Base-by-base conservation (phyloP, 2,797 vertebrate species). In the Scarus forsteni region DNA sequence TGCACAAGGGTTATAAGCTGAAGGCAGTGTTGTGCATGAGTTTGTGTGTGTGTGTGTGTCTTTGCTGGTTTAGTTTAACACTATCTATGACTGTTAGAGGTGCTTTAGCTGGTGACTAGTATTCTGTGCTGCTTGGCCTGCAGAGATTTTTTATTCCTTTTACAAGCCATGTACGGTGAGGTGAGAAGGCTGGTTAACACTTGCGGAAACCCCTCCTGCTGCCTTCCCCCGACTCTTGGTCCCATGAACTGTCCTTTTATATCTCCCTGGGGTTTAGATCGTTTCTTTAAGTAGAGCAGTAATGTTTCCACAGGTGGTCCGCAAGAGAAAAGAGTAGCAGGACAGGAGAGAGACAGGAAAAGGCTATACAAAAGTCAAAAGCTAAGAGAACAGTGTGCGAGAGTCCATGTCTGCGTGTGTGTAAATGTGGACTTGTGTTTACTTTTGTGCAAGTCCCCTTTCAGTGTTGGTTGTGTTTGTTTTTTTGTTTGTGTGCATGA, bases 61-160 rank as follows among this genome's bases (percentile, higher is more conserved):
- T 79, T 65, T 91, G 91, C 90, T 93, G 91, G 91, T 92, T 90
- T 85, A 83, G 72, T 89, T 90, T 63, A 88, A 89, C 83, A 89
- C 88, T 74, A 88, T 87, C 67, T 73, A 84, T 71, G 81, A 84
- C 87, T 85, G 86, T 87, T 89, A 88, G 70, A 86, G 50, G 53
- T 84, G 83, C 82, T 85, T 65, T 38, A 82, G 89, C 88, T 87
- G 89, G 84, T 89, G 84, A 85, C 73, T 53, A 62, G 60, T 79
- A 68, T 57, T 70, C 58, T 75, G 77, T 67, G 77, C 81, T 61
- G 79, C 81, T 75, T 66, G 80, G 70, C 74, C 49, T 55, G 7
- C 4, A 70, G 74, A 64, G 70, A 54, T 69, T 70, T 40, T 39
- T 10, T 39, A 7, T 39, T 39, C 18, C 48, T 77, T 66, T 15